Percentiles rank a stretch among this genome's conserved stretches.
Evolutionary conservation across 1,140 invertebrate species (phyloP).

Genomic region (Macrobrachium nipponense): DNA sequence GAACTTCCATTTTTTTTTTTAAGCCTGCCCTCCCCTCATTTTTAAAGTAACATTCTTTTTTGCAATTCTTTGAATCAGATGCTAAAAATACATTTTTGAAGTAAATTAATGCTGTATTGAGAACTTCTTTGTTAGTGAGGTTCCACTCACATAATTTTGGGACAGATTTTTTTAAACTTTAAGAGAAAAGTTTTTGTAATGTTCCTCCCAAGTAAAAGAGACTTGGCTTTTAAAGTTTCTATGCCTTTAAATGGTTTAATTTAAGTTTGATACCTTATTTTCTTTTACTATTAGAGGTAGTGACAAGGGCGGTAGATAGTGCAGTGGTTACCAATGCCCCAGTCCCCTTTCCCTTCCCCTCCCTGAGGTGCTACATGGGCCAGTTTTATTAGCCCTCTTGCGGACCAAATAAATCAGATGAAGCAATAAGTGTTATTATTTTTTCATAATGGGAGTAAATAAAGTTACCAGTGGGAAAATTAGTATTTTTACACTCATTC

Average conservation of each 20-base stretch:
- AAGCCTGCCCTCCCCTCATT: too few relatives aligned
- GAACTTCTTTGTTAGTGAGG: too few relatives aligned
- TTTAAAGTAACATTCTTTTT: too few relatives aligned
- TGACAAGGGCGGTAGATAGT: slow-evolving; percentile 37
- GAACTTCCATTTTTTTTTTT: too few relatives aligned
- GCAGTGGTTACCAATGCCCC: slow-evolving; percentile 46
- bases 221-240: slow-evolving; percentile 7
- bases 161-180: too few relatives aligned
- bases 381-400: slow-evolving; percentile 38
- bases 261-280: too few relatives aligned
- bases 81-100: too few relatives aligned
- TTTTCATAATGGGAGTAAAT: slow-evolving; percentile 45
- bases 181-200: too few relatives aligned
- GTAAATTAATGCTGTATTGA: too few relatives aligned
- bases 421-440: slow-evolving; percentile 57
- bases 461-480: slow-evolving; percentile 41
- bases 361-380: slow-evolving; percentile 30
- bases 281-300: background rate
- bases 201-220: too few relatives aligned
- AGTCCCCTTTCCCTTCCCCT: background rate
- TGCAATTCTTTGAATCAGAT: too few relatives aligned
- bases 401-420: slow-evolving; percentile 62
- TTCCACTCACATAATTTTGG: too few relatives aligned
- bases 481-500: slow-evolving; percentile 45
- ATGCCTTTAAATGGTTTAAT: background rate